Base-by-base conservation (phyloP, 2,113 vertebrate species). In the Pelusios castaneus region DNA sequence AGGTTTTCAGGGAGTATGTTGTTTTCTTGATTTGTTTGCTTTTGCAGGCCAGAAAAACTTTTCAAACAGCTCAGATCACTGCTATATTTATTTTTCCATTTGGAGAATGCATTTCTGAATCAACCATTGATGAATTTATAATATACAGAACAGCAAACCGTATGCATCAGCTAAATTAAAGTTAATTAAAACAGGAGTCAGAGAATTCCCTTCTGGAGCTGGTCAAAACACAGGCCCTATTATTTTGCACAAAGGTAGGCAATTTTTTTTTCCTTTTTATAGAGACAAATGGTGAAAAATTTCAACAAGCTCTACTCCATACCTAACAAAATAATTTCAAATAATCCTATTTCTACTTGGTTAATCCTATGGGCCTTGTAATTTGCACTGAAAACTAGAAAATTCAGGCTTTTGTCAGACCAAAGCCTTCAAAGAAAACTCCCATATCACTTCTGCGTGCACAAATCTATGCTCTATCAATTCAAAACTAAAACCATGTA, bases 91-190 rank as follows among this genome's bases (percentile, higher is more conserved):
- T 63, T 67, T n/a, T 67, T n/a, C 34, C 7, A 4, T 90, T 75
- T 43, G 70, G 6, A 13, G 41, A 49, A 89, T 77, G 47, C 78
- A 22, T 97, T 94, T 95, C 45, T 56, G 56, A 94, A 77, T 89
- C 88, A 82, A 84, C 31, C 82, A 92, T 91, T 94, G 92, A 83
- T 90, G 83, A 49, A 77, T 17, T 79, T 63, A 89, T 94, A 96
- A 96, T 92, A 96, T 95, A 95, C 86, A 95, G 13, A 87, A 24
- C 81, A 93, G 55, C 52, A 82, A 89, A 95, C 88, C 25, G 19
- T 43, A 75, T 75, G 11, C 41, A 12, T 75, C 70, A 75, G 70
- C 24, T 75, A 43, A 75, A 75, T 5, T 24, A 43, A 75, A 13
- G 24, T 2, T 85, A 92, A 94, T 84, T 38, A 43, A 55, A 95